These are phyloP conservation scores for Kryptopterus vitreolus DNA, from an alignment of 2,797 vertebrate species.

Conservation along the genomic window DNA sequence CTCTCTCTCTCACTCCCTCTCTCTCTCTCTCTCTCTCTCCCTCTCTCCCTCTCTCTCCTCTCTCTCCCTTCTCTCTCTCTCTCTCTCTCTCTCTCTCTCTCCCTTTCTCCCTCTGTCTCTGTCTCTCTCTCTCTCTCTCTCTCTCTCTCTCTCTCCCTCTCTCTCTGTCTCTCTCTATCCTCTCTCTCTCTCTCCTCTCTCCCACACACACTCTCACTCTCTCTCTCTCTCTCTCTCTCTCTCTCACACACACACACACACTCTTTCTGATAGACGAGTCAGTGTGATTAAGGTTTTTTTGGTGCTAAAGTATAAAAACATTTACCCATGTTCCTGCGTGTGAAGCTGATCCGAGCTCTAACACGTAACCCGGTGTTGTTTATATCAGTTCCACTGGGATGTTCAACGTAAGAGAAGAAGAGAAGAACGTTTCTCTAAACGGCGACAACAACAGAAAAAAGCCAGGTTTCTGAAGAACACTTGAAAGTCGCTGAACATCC, in stretches of 20 bases:
- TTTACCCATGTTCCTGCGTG: no score
- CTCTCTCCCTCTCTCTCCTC: not conserved
- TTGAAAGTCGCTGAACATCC: not conserved
- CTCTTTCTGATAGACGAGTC: not conserved
- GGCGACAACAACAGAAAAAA: not conserved
- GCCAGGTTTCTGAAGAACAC: not conserved
- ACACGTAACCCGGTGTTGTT: no score
- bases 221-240: not conserved
- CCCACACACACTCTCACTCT: no score
- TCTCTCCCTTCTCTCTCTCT: not conserved
- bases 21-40: no score
- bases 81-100: not conserved
- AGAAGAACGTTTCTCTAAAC: not conserved
- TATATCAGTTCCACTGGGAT: no score
- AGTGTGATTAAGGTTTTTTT: not conserved
- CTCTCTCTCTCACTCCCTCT: no score
- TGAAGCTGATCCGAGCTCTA: no score
- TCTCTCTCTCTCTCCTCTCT: not conserved
- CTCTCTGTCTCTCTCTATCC: not conserved
- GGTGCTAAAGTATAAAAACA: not conserved
- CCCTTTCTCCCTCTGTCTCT: not conserved
- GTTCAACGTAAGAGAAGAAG: no score
- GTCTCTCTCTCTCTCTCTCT: not conserved
- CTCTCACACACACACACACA: no score
- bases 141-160: not conserved